A percentile compares a stretch with the other conserved stretches of the same genome.
Conservation (phyloP, 2,888 invertebrate species). For the Asteroscopus sphinx region DNA sequence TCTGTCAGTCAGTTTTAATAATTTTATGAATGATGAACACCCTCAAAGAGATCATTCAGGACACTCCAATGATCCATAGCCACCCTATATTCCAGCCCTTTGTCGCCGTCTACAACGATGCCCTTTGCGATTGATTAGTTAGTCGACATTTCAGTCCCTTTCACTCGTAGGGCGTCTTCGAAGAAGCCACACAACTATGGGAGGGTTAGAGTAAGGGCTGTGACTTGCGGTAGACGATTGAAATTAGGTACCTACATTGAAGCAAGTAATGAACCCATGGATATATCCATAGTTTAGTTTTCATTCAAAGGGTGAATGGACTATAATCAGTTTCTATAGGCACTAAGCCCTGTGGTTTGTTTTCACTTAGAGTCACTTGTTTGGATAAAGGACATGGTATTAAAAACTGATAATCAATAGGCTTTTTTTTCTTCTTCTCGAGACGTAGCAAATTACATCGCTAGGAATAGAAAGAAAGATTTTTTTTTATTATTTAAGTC, state of each 20-base stretch:
- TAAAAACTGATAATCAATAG: background rate
- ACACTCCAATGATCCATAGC: constrained; percentile 21
- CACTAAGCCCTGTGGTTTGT: background rate
- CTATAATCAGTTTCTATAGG: constrained; percentile 2
- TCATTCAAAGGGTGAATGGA: constrained; percentile 1
- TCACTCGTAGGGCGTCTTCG: constrained; percentile 81
- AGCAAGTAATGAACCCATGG: constrained; percentile 12
- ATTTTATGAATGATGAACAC: no score
- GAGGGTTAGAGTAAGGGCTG: constrained; percentile 43
- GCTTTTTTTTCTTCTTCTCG: no score
- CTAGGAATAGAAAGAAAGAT: no score
- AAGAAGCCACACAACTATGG: constrained; percentile 70
- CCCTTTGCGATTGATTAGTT: constrained; percentile 88
- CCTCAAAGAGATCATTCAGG: background rate
- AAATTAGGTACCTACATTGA: constrained; percentile 52
- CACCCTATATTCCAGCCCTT: constrained; percentile 67
- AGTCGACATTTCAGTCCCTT: constrained; percentile 85
- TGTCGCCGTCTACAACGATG: constrained; percentile 75
- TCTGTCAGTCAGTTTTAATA: no score
- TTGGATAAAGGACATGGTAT: background rate
- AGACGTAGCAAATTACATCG: no score
- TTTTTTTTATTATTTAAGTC: no score
- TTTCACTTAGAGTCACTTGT: background rate
- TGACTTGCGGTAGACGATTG: constrained; percentile 47
- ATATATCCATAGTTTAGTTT: constrained; percentile 4